phyloP scores from a whole-genome alignment of 2,113 vertebrate genomes.

The Nyctereutes procyonoides region DNA sequence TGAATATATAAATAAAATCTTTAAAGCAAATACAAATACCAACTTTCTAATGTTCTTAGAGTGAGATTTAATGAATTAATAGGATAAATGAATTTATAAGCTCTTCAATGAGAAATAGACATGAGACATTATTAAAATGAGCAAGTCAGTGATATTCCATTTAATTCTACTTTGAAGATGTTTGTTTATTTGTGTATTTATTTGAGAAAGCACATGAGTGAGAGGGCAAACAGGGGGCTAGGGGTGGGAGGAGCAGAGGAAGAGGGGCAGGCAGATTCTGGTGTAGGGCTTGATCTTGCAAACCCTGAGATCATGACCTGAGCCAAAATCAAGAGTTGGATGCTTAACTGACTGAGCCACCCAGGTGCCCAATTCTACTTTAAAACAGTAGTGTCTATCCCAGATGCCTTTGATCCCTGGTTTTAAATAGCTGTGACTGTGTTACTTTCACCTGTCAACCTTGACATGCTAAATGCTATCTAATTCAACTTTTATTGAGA shows the following conservation, averaged over 20 bases:
- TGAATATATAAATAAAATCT: no score
- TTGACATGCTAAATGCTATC: neutral
- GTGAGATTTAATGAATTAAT: neutral
- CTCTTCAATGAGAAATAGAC: neutral
- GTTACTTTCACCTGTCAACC: neutral
- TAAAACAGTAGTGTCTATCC: neutral
- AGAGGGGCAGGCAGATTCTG: neutral
- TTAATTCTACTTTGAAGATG: slow-evolving; percentile 6
- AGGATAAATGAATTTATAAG: neutral
- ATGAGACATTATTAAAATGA: neutral
- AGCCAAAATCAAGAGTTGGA: neutral
- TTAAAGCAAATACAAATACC: neutral
- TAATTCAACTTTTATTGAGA: neutral
- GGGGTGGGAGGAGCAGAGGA: neutral
- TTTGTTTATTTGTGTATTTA: neutral
- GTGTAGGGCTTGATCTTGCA: neutral
- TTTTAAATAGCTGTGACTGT: neutral
- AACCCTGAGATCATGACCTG: neutral
- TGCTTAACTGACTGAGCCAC: neutral
- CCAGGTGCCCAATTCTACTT: neutral
- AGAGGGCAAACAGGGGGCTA: rapidly evolving
- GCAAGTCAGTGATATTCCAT: neutral
- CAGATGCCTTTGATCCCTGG: neutral
- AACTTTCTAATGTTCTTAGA: neutral
- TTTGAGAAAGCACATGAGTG: neutral